Evolutionary conservation across 2,113 vertebrate genomes (phyloP).

Genomic region (Turnix velox): DNA sequence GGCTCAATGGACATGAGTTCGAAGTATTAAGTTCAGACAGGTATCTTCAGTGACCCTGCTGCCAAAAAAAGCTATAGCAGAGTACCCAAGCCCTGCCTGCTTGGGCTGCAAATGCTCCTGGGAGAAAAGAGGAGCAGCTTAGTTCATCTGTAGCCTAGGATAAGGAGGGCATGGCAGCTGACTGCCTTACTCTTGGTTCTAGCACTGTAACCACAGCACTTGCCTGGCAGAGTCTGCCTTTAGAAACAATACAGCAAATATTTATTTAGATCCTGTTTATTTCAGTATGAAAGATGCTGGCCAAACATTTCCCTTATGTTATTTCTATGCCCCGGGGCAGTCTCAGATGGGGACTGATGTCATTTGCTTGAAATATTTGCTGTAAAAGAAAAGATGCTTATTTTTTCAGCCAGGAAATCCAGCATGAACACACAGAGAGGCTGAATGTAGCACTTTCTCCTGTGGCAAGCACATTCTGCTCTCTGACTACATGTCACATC

Average conservation of each 20-base stretch:
- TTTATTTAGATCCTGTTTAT: slow-evolving; percentile 29
- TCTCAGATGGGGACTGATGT: slow-evolving; percentile 42
- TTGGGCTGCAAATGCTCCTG: background rate
- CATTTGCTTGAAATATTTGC: slow-evolving; percentile 53
- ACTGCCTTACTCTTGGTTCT: background rate
- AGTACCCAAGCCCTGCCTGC: background rate
- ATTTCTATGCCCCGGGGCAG: slow-evolving; percentile 50
- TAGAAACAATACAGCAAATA: background rate
- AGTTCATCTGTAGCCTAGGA: background rate
- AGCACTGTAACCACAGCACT: background rate
- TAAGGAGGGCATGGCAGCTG: background rate
- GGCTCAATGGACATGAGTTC: background rate
- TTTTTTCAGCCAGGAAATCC: slow-evolving; percentile 20
- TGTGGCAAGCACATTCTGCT: background rate
- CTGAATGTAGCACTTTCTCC: background rate
- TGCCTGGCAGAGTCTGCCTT: background rate
- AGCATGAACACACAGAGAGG: background rate
- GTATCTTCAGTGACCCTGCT: background rate
- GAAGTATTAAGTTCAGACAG: background rate
- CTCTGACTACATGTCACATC: background rate
- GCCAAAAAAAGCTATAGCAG: background rate
- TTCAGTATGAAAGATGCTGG: background rate
- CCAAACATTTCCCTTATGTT: slow-evolving; percentile 47
- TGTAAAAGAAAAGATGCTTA: slow-evolving; percentile 41
- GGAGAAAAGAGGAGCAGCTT: background rate